Percentiles rank a stretch among this genome's conserved stretches.
Conservation (phyloP, 2,888 invertebrate species). For the Molorchus minor region DNA sequence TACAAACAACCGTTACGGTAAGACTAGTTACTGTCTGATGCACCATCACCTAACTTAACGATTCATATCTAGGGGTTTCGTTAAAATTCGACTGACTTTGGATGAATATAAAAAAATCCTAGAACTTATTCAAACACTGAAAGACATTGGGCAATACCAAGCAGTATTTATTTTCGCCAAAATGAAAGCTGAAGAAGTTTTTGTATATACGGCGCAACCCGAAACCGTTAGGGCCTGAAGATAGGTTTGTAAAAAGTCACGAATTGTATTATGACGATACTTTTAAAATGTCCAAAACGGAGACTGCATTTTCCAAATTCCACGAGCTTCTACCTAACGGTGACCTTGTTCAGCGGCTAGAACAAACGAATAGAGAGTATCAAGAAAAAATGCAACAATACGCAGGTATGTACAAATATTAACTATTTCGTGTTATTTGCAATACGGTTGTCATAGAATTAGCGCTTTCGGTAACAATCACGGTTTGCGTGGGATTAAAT, state of each 20-base stretch:
- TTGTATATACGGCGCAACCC: slow-evolving; percentile 47
- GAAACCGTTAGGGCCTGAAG: slow-evolving; percentile 45
- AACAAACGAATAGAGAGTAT: slow-evolving; percentile 42
- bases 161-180: slow-evolving; percentile 50
- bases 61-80: slow-evolving; percentile 37
- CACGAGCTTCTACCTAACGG: slow-evolving; percentile 35
- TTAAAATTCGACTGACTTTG: slow-evolving; percentile 52
- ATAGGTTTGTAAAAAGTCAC: slow-evolving; percentile 40
- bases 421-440: too few relatives aligned
- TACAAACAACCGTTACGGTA: slow-evolving; percentile 56
- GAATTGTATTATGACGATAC: slow-evolving; percentile 41
- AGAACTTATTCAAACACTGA: slow-evolving; percentile 46
- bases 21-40: slow-evolving; percentile 32
- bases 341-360: slow-evolving; percentile 27
- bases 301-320: slow-evolving; percentile 38
- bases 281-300: slow-evolving; percentile 31
- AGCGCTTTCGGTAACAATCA: background rate
- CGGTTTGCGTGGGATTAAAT: too few relatives aligned
- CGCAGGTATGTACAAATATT: slow-evolving; percentile 33
- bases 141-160: slow-evolving; percentile 41
- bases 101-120: slow-evolving; percentile 47
- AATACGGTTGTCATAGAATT: background rate
- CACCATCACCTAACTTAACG: background rate
- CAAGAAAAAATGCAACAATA: slow-evolving; percentile 39
- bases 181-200: slow-evolving; percentile 49